Base-by-base conservation (phyloP, 2,113 vertebrate genomes). In the Stigmatopora nigra region DNA sequence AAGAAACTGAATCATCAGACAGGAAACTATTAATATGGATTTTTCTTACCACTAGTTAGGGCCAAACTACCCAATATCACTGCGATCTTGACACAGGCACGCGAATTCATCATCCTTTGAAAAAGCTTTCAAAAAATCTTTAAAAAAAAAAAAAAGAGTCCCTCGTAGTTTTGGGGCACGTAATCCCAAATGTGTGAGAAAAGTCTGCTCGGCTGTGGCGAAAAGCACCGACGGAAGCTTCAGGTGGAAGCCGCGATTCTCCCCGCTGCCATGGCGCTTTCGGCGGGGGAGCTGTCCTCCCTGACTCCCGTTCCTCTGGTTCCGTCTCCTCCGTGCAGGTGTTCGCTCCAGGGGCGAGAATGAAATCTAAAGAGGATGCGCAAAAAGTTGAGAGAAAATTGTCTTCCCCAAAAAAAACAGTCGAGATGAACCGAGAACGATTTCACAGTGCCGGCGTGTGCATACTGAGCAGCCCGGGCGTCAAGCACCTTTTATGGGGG, bases 271-370 rank as follows among this genome's bases (percentile, higher is more conserved):
- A 83, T 79, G 68, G 65, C 70, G 73, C 69, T 68, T 64, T 59
- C 58, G 16, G 70, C 75, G 45, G 74, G 70, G 73, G 70, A 83
- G 67, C 72, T 76, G 76, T 75, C 70, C 73, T 71, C 69, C 73
- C 68, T 72, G 10, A 63, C 64, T 56, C 72, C 77, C n/a, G 64
- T 38, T 46, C 52, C 69, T 73, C 69, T n/a, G 12, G 62, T 48
- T 73, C 76, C 68, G 46, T 66, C 61, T 69, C 65, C 76, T 62
- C 78, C 16, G 77, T 78, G 72, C 91, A 91, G 90, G 90, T 91
- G 90, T 78, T 68, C 22, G 20, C 53, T 12, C 36, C 17, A 35
- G 57, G 36, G 11, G n/a, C 36, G 13, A 61, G 38, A 35, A 45
- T 22, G 15, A 44, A 44, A 7, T 61, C 38, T 20, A 44, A 3